These are phyloP conservation scores for Agyllia agylla DNA, from an alignment of 2,888 invertebrate genomes.

Conservation along the genomic window DNA sequence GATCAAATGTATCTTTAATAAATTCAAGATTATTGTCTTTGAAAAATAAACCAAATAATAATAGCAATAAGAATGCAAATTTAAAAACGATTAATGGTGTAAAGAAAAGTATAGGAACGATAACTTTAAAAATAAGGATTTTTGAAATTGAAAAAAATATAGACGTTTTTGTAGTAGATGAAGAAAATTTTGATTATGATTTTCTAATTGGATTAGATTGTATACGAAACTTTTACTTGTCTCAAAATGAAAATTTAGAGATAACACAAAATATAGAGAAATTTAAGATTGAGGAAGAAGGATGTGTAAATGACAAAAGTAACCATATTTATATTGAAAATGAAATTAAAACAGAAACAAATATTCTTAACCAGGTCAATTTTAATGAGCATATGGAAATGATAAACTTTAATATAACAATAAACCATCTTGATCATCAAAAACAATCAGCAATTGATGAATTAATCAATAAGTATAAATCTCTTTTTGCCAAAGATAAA, in stretches of 20 bases:
- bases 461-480: not conserved
- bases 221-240: constrained; percentile 45
- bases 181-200: constrained; percentile 6
- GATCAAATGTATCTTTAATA: constrained; percentile 36
- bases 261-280: constrained; percentile 14
- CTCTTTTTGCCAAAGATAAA: constrained; percentile 67
- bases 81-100: constrained; percentile 64
- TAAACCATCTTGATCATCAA: not conserved
- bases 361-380: not conserved
- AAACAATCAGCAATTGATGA: not conserved
- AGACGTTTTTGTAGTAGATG: constrained; percentile 35
- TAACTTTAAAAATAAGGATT: constrained; percentile 44
- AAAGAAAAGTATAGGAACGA: constrained; percentile 36
- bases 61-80: not conserved
- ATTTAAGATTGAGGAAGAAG: too few relatives aligned
- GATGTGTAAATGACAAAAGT: not conserved
- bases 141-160: constrained; percentile 13
- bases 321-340: not conserved
- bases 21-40: constrained; percentile 36
- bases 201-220: constrained; percentile 55
- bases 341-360: not conserved
- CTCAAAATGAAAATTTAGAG: constrained; percentile 43
- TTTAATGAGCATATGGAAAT: not conserved
- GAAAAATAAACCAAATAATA: not conserved
- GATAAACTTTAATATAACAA: not conserved